Conservation (phyloP, 2,113 vertebrate genomes). For the Turnix velox region DNA sequence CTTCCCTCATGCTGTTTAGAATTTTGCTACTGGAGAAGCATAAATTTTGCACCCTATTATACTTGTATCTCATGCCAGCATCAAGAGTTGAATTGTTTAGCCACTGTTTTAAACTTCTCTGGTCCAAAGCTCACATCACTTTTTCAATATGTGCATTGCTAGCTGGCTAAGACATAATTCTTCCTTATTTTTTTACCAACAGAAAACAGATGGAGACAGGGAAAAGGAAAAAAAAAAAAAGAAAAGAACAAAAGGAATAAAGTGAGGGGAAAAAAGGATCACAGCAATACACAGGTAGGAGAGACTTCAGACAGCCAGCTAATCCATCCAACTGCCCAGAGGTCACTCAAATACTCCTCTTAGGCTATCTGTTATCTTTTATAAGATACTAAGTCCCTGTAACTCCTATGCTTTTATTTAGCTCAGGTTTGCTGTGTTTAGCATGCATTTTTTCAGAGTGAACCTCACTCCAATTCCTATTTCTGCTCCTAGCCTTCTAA, state of each 20-base stretch:
- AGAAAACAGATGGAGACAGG: background rate
- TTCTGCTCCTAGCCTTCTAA: background rate
- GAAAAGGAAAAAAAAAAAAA: no score
- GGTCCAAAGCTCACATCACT: background rate
- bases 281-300: background rate
- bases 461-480: background rate
- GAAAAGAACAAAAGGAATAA: no score
- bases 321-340: background rate
- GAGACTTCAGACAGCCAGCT: background rate
- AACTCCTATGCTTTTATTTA: background rate
- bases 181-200: background rate
- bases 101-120: background rate
- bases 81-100: background rate
- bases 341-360: background rate
- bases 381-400: background rate
- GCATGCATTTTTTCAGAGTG: background rate
- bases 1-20: background rate
- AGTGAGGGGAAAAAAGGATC: background rate
- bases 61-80: background rate
- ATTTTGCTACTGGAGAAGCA: background rate
- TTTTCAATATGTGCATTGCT: background rate
- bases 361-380: background rate
- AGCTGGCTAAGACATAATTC: background rate
- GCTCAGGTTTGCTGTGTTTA: background rate
- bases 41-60: background rate